phyloP scores from a whole-genome alignment of 2,888 invertebrate genomes.

The Cryptocheilus praepositus region DNA sequence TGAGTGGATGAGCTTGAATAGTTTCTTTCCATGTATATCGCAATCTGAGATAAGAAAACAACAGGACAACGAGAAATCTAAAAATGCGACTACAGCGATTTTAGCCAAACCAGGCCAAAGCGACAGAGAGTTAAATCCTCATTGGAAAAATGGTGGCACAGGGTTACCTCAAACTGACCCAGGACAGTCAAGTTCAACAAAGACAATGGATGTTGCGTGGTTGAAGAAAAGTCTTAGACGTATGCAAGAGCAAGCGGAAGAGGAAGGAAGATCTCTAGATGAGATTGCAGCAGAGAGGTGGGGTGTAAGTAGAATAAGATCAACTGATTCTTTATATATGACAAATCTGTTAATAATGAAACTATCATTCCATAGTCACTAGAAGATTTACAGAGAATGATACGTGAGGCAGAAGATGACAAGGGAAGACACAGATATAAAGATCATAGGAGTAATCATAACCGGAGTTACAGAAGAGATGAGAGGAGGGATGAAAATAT shows the following conservation, averaged over 20 bases:
- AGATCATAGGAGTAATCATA: conserved; percentile 1
- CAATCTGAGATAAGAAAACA: conserved; percentile 61
- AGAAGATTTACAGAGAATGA: conserved; percentile 75
- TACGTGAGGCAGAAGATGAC: conserved; percentile 75
- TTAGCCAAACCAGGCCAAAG: conserved; percentile 84
- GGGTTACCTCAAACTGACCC: conserved; percentile 82
- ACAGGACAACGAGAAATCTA: conserved; percentile 72
- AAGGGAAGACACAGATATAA: not conserved
- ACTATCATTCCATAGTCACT: conserved; percentile 73
- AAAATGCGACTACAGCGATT: conserved; percentile 77
- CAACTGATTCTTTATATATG: too few relatives aligned
- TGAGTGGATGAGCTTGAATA: conserved; percentile 87
- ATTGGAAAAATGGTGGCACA: conserved; percentile 92
- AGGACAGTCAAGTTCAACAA: conserved; percentile 58
- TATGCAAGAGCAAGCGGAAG: conserved; percentile 77
- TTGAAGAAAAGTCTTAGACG: conserved; percentile 76
- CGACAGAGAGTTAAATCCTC: conserved; percentile 89
- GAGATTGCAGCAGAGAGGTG: conserved; percentile 79
- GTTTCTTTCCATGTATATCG: conserved; percentile 75
- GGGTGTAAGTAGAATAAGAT: conserved; percentile 75
- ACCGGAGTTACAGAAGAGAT: not conserved
- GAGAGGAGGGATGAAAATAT: not conserved
- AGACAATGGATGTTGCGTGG: conserved; percentile 75
- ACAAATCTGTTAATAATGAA: not conserved
- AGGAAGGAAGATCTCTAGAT: conserved; percentile 76